Base-by-base conservation (phyloP, 2,888 invertebrate species). In the Galerucella calmariensis region DNA sequence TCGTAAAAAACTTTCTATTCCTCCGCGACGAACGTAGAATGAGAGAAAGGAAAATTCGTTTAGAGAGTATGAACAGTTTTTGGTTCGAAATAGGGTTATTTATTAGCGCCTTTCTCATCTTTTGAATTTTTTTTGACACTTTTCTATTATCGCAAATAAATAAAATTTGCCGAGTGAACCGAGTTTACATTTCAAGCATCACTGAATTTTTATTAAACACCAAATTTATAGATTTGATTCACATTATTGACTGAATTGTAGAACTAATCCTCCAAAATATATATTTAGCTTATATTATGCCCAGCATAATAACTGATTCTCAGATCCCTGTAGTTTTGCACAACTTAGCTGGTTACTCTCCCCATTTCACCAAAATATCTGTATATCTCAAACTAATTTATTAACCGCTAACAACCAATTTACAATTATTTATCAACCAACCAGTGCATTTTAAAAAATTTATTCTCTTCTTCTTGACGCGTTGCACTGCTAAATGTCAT, bases 71-170 rank as follows among this genome's bases (percentile, higher is more conserved):
- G 59, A 75, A 71, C 71, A 58, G 51, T 68, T 75, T 75, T 68
- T 62, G 44, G 44, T 51, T 35, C 46, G 53, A 75, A 66, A 75
- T 69, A 69, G 66, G 75, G 69, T 69, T 72, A 75, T 72, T 75
- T 72, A 51, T 75, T 66, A 67, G 62, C 61, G 24, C 62, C 46
- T 44, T 53, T 70, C 65, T 67, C 56, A 56, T 68, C 68, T 65
- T 56, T 41, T 56, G 70, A 70, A 67, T 74, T 66, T 73, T 69
- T 69, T 74, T 58, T 74, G 73, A 73, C 69, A 35, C 59, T 44
- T 63, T 70, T 70, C 56, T 74, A 74, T 74, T 74, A 27, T 66
- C 20, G 67, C 63, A 56, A 66, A 74, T 74, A 74, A 74, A 71
- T 74, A 67, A 70, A 63, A 70, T 74, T 74, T 63, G 35, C 35